Percentiles rank a stretch among this genome's conserved stretches.
Evolutionary conservation across 1,140 invertebrate species (phyloP).

Genomic region (Gonatopus flavifemur): DNA sequence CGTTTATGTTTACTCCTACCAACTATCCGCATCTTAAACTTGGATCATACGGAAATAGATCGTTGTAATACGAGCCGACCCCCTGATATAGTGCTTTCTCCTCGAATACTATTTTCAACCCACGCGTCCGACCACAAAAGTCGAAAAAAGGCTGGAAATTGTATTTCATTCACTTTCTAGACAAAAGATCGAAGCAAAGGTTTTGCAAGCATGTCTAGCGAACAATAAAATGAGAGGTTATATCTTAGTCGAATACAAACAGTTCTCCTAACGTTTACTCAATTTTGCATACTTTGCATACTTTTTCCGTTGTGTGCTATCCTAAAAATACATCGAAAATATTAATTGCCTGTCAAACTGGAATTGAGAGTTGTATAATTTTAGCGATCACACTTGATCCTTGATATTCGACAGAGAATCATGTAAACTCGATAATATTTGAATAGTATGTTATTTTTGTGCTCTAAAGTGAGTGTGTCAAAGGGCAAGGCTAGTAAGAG

Average conservation of each 20-base stretch:
- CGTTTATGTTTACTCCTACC: conserved; percentile 9
- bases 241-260: conserved; percentile 11
- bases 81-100: conserved; percentile 54
- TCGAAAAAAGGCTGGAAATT: conserved; percentile 5
- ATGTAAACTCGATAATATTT: conserved; percentile 6
- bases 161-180: conserved; percentile 8
- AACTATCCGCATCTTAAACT: conserved; percentile 4
- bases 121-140: no score
- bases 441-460: conserved; percentile 38
- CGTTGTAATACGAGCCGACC: conserved; percentile 52
- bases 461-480: conserved; percentile 42
- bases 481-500: conserved; percentile 55
- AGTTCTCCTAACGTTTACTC: not conserved
- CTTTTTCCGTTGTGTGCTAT: not conserved
- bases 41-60: conserved; percentile 39
- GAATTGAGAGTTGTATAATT: conserved; percentile 13
- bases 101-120: conserved; percentile 41
- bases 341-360: not conserved
- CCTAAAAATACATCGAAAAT: not conserved
- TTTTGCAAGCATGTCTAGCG: no score
- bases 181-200: conserved; percentile 15
- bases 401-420: conserved; percentile 1
- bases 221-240: conserved; percentile 7
- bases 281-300: not conserved
- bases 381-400: conserved; percentile 25